Base-by-base conservation (phyloP, 64 coral and sea anemone species). In the Dendrophyllia cribrosa region DNA sequence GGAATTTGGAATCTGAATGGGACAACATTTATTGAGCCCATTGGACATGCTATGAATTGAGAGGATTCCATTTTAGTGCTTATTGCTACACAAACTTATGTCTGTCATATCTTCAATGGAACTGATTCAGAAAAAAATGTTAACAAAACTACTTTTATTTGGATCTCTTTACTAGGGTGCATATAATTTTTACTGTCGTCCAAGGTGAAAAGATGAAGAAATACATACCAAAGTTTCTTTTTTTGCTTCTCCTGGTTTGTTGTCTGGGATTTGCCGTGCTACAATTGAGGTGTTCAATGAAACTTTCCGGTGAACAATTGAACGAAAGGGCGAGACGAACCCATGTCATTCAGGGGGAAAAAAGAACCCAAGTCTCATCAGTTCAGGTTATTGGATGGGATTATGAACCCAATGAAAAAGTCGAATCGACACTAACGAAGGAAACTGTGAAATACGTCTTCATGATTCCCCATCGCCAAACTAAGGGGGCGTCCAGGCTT, bases 351-450 rank as follows among this genome's bases (percentile, higher is more conserved):
- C 69, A 26, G 9, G 1, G 7, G 2, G 9, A 12, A 4, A 44
- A 44, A 25, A 72, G 69, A 4, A 9, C 23, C 34, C 69, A 43
- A 11, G 43, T 7, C 23, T 58, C 55, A 0, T 58, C 55, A 90
- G 55, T 92, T 1, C 13, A 75, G 25, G 46, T 92, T 11, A 58
- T 92, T 74, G 89, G 89, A 24, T 85, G 78, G 58, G 69, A 92
- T 17, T 92, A 92, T 53, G 72, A 85, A 60, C 61, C 84, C 52
- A 79, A 82, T 48, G 74, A 16, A 63, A 12, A 85, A 16, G 69
- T 74, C 4, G 75, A 92, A 66, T 12, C 26, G 23, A 72, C 10
- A 22, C 75, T 84, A 23, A 22, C 59, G 15, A 65, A 14, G 6
- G n/a, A 62, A 26, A 26, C 3, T 43, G 81, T 85, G 3, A 74